phyloP scores from a whole-genome alignment of 2,797 vertebrate genomes.

The Furcifer pardalis region DNA sequence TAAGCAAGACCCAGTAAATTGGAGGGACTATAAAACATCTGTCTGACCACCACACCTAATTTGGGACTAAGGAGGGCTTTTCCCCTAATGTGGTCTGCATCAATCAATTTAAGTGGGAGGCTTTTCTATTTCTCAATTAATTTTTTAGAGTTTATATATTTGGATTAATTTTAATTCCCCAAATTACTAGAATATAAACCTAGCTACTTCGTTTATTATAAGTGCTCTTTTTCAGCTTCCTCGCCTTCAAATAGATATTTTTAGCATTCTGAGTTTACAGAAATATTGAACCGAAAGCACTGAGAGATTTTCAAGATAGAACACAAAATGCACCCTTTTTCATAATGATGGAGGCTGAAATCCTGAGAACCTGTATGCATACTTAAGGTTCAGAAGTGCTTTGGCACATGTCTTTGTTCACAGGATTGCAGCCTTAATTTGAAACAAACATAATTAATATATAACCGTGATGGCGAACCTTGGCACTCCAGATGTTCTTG shows the following conservation, averaged over 20 bases:
- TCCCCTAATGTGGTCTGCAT: no score
- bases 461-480: no score
- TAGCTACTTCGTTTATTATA: neutral
- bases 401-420: neutral
- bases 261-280: neutral
- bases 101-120: neutral
- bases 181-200: neutral
- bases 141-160: neutral
- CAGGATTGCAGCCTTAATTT: slow-evolving; percentile 9
- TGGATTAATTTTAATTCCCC: neutral
- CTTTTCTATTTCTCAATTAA: neutral
- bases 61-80: neutral
- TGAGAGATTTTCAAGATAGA: neutral
- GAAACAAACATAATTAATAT: neutral
- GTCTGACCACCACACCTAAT: neutral
- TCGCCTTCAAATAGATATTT: neutral
- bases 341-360: neutral
- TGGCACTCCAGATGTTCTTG: no score
- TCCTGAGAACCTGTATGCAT: neutral
- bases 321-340: neutral
- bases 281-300: neutral
- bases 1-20: neutral
- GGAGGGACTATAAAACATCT: neutral
- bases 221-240: no score
- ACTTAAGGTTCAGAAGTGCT: slow-evolving; percentile 9